Evolutionary conservation across 2,888 invertebrate genomes (phyloP).

Genomic region (Pammene aurita): DNA sequence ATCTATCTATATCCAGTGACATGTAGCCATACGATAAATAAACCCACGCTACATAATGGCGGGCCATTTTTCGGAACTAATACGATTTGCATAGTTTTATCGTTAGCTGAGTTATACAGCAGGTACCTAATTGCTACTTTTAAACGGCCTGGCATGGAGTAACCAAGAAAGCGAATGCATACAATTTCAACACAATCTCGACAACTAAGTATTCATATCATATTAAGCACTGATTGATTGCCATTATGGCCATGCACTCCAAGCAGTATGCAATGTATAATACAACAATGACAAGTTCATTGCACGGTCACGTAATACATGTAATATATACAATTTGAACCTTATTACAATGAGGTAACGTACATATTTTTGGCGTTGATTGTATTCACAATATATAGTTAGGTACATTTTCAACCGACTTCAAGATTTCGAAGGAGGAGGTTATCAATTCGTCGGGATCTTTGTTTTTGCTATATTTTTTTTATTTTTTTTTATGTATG

Average conservation of each 20-base stretch:
- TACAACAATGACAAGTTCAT: constrained; percentile 25
- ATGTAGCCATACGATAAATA: no score
- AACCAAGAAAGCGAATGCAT: neutral
- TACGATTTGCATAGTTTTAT: no score
- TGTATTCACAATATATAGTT: no score
- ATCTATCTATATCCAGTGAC: no score
- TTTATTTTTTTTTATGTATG: no score
- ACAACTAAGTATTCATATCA: neutral
- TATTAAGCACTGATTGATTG: neutral
- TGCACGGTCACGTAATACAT: constrained; percentile 4
- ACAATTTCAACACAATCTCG: neutral
- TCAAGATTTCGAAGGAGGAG: no score
- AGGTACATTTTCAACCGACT: no score
- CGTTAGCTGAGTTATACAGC: no score
- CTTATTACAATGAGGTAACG: neutral
- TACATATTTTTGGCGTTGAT: neutral
- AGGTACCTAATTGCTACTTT: constrained; percentile 5
- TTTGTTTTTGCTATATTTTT: no score
- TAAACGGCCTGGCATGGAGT: neutral
- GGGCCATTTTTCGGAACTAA: no score
- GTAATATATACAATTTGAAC: neutral
- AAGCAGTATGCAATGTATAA: constrained; percentile 15
- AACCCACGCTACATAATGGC: no score
- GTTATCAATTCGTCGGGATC: no score
- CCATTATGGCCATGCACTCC: constrained; percentile 38